Percentiles rank a stretch among this genome's conserved stretches.
phyloP scores from a whole-genome alignment of 1,140 invertebrate genomes.

The Camponotus floridanus region DNA sequence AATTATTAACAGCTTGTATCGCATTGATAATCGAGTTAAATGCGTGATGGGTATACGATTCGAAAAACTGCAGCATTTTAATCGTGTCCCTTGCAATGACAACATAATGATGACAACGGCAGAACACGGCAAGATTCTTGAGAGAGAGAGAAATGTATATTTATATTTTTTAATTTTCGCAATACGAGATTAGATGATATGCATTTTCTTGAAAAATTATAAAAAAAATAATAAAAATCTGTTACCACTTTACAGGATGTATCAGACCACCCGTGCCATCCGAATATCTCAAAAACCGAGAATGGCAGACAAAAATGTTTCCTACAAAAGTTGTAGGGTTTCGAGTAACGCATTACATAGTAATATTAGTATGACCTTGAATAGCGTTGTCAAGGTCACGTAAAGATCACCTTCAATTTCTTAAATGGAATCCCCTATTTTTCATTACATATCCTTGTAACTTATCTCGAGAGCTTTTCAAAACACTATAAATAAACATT shows the following conservation, averaged over 20 bases:
- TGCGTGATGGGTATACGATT: conserved; percentile 48
- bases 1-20: conserved; percentile 58
- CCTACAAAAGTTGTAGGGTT: too few species aligned
- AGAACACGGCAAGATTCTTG: conserved; percentile 64
- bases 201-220: background rate
- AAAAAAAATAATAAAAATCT: conserved; percentile 64
- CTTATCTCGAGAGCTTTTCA: too few species aligned
- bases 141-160: conserved; percentile 44
- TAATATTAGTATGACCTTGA: too few species aligned
- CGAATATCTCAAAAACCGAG: too few species aligned
- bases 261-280: too few species aligned
- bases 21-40: conserved; percentile 59
- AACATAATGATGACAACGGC: conserved; percentile 8
- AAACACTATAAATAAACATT: too few species aligned
- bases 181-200: conserved; percentile 27
- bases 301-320: too few species aligned
- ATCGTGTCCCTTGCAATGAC: conserved; percentile 54
- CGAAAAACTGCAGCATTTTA: conserved; percentile 37
- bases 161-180: conserved; percentile 55
- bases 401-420: too few species aligned
- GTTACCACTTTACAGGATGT: conserved; percentile 74
- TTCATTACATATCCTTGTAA: too few species aligned
- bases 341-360: too few species aligned
- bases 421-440: too few species aligned
- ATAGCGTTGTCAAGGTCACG: too few species aligned